These are phyloP conservation scores for Sinohyriopsis cumingii DNA, from an alignment of 2,888 invertebrate species.

Conservation along the genomic window DNA sequence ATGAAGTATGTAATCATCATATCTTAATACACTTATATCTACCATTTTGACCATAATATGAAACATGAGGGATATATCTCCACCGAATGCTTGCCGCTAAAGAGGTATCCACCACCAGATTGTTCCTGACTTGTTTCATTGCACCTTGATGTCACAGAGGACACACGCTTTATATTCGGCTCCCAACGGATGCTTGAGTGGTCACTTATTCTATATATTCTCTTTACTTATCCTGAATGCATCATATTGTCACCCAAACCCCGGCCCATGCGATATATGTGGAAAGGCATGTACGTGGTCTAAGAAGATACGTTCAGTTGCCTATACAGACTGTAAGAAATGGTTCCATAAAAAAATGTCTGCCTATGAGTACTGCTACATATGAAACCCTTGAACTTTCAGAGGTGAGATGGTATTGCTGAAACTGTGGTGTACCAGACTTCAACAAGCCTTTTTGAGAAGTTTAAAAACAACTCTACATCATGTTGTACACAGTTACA, in stretches of 20 bases:
- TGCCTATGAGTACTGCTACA: background rate
- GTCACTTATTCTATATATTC: conserved; percentile 4
- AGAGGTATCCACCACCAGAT: no score
- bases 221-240: conserved; percentile 2
- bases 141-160: background rate
- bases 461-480: no score
- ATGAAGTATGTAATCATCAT: no score
- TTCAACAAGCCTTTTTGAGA: background rate
- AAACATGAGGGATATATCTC: no score
- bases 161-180: background rate
- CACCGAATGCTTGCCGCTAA: no score
- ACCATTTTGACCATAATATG: no score
- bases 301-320: conserved; percentile 10
- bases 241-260: conserved; percentile 13
- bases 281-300: conserved; percentile 8
- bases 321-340: conserved; percentile 4
- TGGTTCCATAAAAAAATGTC: conserved; percentile 12
- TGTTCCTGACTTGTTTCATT: background rate
- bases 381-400: conserved; percentile 2
- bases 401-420: conserved; percentile 4
- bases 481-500: no score
- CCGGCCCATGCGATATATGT: conserved; percentile 12
- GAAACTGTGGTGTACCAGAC: background rate
- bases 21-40: no score
- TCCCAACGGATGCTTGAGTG: background rate